Percentiles rank a stretch among this genome's conserved stretches.
phyloP scores from a whole-genome alignment of 2,797 vertebrate genomes.

The Coregonus ussuriensis region DNA sequence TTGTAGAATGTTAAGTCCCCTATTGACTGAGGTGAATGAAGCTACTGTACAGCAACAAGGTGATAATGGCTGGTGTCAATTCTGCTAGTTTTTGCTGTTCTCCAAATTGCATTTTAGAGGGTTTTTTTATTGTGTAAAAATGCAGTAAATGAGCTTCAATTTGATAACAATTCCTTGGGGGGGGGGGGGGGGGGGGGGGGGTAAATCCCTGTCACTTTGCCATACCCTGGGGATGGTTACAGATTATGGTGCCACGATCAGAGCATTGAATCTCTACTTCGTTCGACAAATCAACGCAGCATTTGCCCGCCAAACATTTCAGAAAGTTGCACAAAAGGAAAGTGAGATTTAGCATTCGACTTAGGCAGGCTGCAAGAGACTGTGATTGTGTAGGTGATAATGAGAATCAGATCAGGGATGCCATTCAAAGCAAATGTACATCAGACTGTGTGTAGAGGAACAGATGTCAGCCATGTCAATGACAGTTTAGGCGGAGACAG shows the following conservation, averaged over 20 bases:
- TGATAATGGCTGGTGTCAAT: no score
- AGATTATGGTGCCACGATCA: background rate
- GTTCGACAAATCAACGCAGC: conserved; percentile 18
- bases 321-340: conserved; percentile 17
- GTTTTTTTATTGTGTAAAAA: no score
- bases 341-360: conserved; percentile 28
- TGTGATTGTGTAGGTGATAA: background rate
- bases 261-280: conserved; percentile 18
- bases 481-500: background rate
- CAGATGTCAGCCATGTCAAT: conserved; percentile 28
- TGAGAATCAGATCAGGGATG: conserved; percentile 32
- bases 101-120: no score
- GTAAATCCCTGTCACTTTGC: no score
- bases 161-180: no score
- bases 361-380: conserved; percentile 16
- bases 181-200: no score
- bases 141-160: no score
- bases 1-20: no score
- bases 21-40: no score
- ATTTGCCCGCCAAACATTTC: conserved; percentile 13
- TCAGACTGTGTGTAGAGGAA: conserved; percentile 23
- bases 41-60: no score
- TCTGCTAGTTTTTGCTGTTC: no score
- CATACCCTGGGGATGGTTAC: background rate
- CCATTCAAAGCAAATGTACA: conserved; percentile 22